Base-by-base conservation (phyloP, 2,888 invertebrate genomes). In the Poecilus cupreus region DNA sequence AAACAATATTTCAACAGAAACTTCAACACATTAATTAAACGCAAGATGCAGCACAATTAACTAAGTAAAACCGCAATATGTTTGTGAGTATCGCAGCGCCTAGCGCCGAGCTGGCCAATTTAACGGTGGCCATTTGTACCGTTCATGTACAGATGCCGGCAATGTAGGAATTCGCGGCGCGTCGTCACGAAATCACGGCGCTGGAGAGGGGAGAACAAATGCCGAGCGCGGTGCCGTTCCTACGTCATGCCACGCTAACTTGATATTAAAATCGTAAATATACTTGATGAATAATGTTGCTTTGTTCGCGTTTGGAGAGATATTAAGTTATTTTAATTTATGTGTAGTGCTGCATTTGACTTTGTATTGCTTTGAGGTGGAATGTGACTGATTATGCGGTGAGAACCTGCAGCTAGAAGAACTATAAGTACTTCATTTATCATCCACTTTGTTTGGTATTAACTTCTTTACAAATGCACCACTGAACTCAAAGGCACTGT, bases 21-120 rank as follows among this genome's bases (percentile, higher is more conserved):
- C 54, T 76, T 77, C 18, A 77, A 64, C 60, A 64, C 77, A 77
- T 77, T 77, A 77, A 77, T 77, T 77, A 64, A 74, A 43, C 77
- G 20, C 77, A 77, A 77, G 77, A 77, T 77, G 77, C 77, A 77
- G 46, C 43, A 77, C 60, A 77, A 43, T 77, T 77, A 60, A 77
- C 77, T 64, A 51, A 64, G 77, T 77, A 60, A 76, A 46, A 77
- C 60, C 60, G 46, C 77, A 77, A 77, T 77, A 60, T 77, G 77
- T 77, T 77, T 18, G 64, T 37, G 64, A 64, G 39, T 10, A 10
- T 6, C 11, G 37, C 20, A 1, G 20, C 11, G 16, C 16, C 54
- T 54, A 32, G n/a, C 54, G 39, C 16, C 32, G n/a, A n/a, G 32
- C 54, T 51, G 75, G 75, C 76, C 76, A 76, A 76, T 75, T 75